Conservation (phyloP, 2,888 invertebrate genomes). For the Xylota segnis region DNA sequence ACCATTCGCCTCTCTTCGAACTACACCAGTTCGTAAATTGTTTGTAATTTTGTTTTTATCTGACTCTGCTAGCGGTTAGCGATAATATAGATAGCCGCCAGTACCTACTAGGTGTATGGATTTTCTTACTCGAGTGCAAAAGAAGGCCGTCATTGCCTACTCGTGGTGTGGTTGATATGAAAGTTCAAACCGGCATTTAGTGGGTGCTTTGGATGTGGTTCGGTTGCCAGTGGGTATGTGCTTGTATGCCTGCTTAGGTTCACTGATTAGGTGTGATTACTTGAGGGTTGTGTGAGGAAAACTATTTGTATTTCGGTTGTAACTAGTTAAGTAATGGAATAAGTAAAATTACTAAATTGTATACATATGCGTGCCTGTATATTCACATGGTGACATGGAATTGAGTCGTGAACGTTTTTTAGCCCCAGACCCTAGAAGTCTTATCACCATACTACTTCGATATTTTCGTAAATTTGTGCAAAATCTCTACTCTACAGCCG, state of each 20-base stretch:
- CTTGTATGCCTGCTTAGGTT: background rate
- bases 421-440: no score
- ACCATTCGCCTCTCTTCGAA: background rate
- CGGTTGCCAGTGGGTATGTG: background rate
- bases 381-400: no score
- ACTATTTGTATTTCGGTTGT: background rate
- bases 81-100: background rate
- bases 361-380: no score
- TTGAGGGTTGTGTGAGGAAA: background rate
- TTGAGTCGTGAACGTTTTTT: no score
- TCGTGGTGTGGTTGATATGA: background rate
- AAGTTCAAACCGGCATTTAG: background rate
- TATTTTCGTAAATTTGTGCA: no score
- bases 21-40: background rate
- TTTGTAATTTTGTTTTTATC: background rate
- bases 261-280: slow-evolving; percentile 2
- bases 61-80: background rate
- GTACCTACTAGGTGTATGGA: background rate
- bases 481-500: no score
- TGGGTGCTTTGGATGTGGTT: background rate
- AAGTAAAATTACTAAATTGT: no score
- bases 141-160: background rate
- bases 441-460: no score
- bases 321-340: no score
- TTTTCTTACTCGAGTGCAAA: background rate